Evolutionary conservation across 2,888 invertebrate genomes (phyloP), one percentile per base, ranked within the genome.

Genomic region (Catocala nupta): DNA sequence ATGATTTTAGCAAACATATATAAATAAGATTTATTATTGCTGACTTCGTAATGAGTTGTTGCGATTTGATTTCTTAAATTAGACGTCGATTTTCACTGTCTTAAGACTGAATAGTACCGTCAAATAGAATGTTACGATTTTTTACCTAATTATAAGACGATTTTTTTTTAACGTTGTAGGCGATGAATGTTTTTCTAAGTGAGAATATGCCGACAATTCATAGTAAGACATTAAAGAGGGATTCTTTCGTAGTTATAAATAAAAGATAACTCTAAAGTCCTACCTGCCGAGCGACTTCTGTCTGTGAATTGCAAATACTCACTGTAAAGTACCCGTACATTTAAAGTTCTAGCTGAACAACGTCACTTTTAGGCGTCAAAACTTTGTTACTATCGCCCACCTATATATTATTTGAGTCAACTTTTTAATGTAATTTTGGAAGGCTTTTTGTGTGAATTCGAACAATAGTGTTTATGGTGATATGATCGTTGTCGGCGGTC

Each of bases 221-320:
- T 84, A 70, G 87, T 87, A 85, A 58, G 55, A 53, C 54, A 69
- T 72, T 70, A 73, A 70, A 82, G 78, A 78, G 80, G 84, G 81
- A 86, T 87, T 85, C 84, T 86, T 89, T 86, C 85, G 84, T 87
- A 87, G 90, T 90, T 93, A 93, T 94, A 93, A 93, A 93, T 93
- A 93, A 94, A 93, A 93, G 91, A 94, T 93, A 89, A 85, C 88
- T 90, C 85, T 84, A 83, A 89, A 91, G 87, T 89, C 88, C 83
- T 88, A 87, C 90, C 89, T 89, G 88, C 84, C 78, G 85, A 83
- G 86, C 81, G 85, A 86, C 88, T 90, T 85, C 85, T 89, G 89
- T 89, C 88, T 86, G 88, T 89, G 93, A 93, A 92, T 93, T 92
- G 92, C 93, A 93, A 93, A 93, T 93, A 90, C 78, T 80, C 80